A percentile compares a stretch with the other conserved stretches of the same genome.
Conservation (phyloP, 2,113 vertebrate genomes). For the Forbesichthys papilliferus region DNA sequence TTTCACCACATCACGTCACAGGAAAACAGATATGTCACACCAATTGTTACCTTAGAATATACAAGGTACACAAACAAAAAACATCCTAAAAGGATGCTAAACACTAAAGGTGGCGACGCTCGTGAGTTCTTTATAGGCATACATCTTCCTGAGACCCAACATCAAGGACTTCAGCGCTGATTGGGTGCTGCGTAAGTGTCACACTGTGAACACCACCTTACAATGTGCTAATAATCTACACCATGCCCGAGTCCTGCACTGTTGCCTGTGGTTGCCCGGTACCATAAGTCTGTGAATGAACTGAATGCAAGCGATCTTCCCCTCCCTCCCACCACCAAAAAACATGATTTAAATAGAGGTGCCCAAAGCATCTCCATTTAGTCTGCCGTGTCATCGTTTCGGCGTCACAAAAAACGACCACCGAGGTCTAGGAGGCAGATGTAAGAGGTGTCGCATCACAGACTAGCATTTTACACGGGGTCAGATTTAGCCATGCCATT, state of each 20-base stretch:
- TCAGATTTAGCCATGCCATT: constrained; percentile 49
- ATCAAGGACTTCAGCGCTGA: constrained; percentile 28
- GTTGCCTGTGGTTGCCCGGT: constrained; percentile 35
- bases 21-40: not conserved
- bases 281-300: constrained; percentile 54
- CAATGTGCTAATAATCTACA: constrained; percentile 29
- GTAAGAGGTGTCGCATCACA: constrained; percentile 43
- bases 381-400: constrained; percentile 2
- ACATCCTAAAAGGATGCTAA: too few species aligned
- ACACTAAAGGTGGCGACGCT: too few species aligned
- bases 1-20: constrained; percentile 9
- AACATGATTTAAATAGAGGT: constrained; percentile 43
- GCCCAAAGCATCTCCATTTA: constrained; percentile 23
- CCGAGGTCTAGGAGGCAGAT: constrained; percentile 50
- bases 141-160: constrained; percentile 21
- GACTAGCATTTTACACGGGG: constrained; percentile 22
- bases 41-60: not conserved
- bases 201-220: constrained; percentile 46
- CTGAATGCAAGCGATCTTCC: constrained; percentile 10
- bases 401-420: constrained; percentile 26
- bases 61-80: not conserved
- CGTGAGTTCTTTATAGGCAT: not conserved
- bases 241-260: constrained; percentile 52
- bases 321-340: too few species aligned
- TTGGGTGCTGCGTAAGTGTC: constrained; percentile 6